Base-by-base conservation (phyloP, 2,797 vertebrate species). In the Podarcis lilfordi region DNA sequence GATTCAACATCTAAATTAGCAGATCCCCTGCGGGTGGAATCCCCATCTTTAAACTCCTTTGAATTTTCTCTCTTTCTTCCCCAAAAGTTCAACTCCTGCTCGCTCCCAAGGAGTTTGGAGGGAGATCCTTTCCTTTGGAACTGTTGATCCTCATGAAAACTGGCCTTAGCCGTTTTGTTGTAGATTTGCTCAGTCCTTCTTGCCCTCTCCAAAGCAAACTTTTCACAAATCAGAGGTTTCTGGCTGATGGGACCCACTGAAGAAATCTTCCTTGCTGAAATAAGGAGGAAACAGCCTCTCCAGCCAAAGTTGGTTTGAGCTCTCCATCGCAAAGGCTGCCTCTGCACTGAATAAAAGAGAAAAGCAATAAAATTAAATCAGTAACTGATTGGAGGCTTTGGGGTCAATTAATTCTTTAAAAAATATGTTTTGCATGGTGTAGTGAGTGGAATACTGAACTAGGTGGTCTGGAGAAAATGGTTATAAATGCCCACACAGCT, bases 241-340 rank as follows among this genome's bases (percentile, higher is more conserved):
- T 8, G 88, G 86, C 40, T 89, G 83, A 92, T 91, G 91, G 77
- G 29, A 5, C 79, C 88, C 81, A 78, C 93, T 88, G 25, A 96
- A 91, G 79, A 96, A 43, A 86, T 93, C 94, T 59, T 92, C 91
- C 80, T 89, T 74, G 27, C 87, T 95, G 86, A 96, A 96, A 90
- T 45, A 55, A 85, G 95, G 95, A 80, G 91, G 82, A 91, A 94
- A 90, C 29, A 94, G 91, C 8, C 93, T 93, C 89, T 97, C 93
- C 59, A 96, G 93, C 95, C 94, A 95, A 61, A 95, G 94, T 69
- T 95, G 91, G 84, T 79, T 91, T 86, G 89, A 86, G 59, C 55
- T 86, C 64, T 92, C 86, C 80, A 79, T 91, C 91, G 82, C 66
- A 82, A 45, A 80, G 74, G 61, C 21, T 88, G 74, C 92, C 80